Evolutionary conservation across 2,888 invertebrate genomes (phyloP), one percentile per base, ranked within the genome.

Genomic region (Acanthacorydalis orientalis): DNA sequence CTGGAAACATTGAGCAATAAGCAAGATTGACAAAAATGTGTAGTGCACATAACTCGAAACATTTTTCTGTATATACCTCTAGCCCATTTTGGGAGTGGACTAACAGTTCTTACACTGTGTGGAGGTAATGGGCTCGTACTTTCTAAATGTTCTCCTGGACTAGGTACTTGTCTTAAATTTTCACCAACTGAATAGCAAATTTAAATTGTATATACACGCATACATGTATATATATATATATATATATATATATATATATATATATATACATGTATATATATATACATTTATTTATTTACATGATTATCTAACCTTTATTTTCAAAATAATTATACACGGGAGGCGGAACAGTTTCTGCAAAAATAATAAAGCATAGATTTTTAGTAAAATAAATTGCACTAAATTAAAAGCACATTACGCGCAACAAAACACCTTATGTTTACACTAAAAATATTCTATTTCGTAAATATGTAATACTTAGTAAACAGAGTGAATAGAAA

Each of bases 31-130:
- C 4, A 37, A 37, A 37, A 37, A 37, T 12, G 6, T 37, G 6
- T 37, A 6, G 37, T 37, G 12, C 15, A 12, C 31, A 10, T 7
- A 15, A 23, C 23, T 42, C 31, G 42, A 23, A n/a, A 23, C 23
- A 23, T 23, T 15, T 42, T 23, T 16, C 12, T 31, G n/a, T 42
- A 23, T 57, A 57, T 74, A 74, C 74, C 74, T 70, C 72, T 64
- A 48, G 72, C 72, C 73, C 73, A 73, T 59, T 70, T 71, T 48
- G 76, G 75, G 55, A 75, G 65, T 46, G 75, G 73, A 60, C 72
- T 72, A 60, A 71, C 58, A 49, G 70, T 64, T 49, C 70, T 63
- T 44, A 60, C 64, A 51, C 63, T 65, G 51, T 64, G 64, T 45
- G 60, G 60, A 51, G 63, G 57, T 53, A 55, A 54, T 49, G 70